phyloP scores from a whole-genome alignment of 92 coral and sea anemone genomes.

The Meandrina meandrites region DNA sequence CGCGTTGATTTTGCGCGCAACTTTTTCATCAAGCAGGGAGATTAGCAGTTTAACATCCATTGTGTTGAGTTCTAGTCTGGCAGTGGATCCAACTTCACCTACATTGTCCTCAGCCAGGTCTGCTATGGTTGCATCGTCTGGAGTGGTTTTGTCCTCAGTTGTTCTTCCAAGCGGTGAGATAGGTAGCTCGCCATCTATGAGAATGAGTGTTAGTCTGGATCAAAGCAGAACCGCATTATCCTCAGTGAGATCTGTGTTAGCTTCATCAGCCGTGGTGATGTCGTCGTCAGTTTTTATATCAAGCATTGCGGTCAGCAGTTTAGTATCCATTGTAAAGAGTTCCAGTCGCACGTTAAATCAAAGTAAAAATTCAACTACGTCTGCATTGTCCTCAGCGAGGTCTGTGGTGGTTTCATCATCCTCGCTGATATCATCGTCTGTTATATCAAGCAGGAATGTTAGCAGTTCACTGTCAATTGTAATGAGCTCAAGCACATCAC shows the following conservation, averaged over 20 bases:
- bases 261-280: neutral
- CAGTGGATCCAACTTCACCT: neutral
- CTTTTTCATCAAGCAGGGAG: neutral
- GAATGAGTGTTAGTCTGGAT: neutral
- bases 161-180: neutral
- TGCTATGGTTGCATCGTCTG: neutral
- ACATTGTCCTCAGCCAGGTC: neutral
- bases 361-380: too few species aligned
- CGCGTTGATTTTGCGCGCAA: neutral
- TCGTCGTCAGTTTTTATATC: neutral
- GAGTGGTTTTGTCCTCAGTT: neutral
- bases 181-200: neutral
- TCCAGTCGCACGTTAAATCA: neutral
- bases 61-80: neutral
- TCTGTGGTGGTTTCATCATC: neutral
- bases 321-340: neutral
- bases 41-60: neutral
- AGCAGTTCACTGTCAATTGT: too few species aligned
- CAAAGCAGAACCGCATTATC: neutral
- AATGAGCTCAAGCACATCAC: too few species aligned
- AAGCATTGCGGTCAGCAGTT: neutral
- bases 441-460: neutral
- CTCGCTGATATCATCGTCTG: neutral
- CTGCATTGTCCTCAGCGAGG: neutral
- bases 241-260: neutral